Evolutionary conservation across 2,888 invertebrate species (phyloP).

Genomic region (Anoncus sp.): DNA sequence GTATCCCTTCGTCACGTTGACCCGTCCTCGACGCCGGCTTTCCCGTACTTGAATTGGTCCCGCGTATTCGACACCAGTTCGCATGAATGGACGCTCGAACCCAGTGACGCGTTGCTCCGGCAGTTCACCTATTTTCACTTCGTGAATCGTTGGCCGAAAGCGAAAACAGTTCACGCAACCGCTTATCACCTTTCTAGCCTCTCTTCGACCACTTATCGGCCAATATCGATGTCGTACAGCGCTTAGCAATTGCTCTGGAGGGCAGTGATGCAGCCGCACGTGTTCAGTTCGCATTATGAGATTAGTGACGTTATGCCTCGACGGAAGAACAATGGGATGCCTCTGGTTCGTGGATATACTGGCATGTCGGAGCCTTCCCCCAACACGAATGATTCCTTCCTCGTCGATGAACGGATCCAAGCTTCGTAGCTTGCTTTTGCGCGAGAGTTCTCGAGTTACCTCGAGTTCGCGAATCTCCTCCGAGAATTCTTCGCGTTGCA

Average conservation of each 20-base stretch:
- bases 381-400: slow-evolving; percentile 49
- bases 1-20: slow-evolving; percentile 48
- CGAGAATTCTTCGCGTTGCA: slow-evolving; percentile 45
- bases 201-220: slow-evolving; percentile 70
- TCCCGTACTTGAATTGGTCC: slow-evolving; percentile 65
- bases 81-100: slow-evolving; percentile 69
- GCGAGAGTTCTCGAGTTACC: no score
- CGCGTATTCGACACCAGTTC: slow-evolving; percentile 54
- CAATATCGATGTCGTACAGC: slow-evolving; percentile 68
- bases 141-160: slow-evolving; percentile 58
- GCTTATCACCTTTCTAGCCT: slow-evolving; percentile 64
- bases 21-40: slow-evolving; percentile 46
- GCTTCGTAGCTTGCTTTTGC: slow-evolving; percentile 34
- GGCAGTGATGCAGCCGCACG: slow-evolving; percentile 60
- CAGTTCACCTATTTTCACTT: slow-evolving; percentile 76
- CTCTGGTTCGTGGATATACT: slow-evolving; percentile 36
- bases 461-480: slow-evolving; percentile 23
- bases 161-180: slow-evolving; percentile 74
- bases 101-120: slow-evolving; percentile 72
- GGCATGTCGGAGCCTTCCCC: slow-evolving; percentile 49
- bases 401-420: slow-evolving; percentile 47
- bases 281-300: slow-evolving; percentile 63
- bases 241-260: slow-evolving; percentile 61
- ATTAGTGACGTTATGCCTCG: slow-evolving; percentile 49
- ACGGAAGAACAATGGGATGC: slow-evolving; percentile 50